These are phyloP conservation scores for Chymomyza amoena DNA, from an alignment of 2,888 invertebrate species.

Conservation along the genomic window DNA sequence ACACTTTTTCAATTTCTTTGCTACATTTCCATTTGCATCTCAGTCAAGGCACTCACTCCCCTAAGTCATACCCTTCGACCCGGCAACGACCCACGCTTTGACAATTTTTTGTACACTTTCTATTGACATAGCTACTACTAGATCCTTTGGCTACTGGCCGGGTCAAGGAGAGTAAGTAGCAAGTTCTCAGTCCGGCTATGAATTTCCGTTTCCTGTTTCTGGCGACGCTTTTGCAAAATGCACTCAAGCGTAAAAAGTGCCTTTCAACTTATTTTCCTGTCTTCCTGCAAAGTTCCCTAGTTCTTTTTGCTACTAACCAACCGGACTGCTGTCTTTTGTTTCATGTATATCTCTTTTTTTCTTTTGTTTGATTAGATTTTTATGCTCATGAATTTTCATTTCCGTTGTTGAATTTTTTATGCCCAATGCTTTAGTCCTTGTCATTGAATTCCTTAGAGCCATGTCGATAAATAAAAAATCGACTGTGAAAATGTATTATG, in stretches of 20 bases:
- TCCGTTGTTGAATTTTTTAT: conserved; percentile 51
- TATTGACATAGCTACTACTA: conserved; percentile 52
- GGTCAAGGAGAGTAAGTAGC: neutral
- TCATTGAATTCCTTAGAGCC: conserved; percentile 40
- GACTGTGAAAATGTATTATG: neutral
- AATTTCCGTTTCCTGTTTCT: conserved; percentile 68
- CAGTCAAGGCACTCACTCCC: conserved; percentile 37
- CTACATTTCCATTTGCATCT: conserved; percentile 54
- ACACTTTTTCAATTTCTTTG: conserved; percentile 56
- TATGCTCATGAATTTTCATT: conserved; percentile 66
- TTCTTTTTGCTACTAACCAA: conserved; percentile 29
- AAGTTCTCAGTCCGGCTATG: conserved; percentile 52
- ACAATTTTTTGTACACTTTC: conserved; percentile 23
- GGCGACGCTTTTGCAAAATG: conserved; percentile 52
- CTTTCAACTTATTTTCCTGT: conserved; percentile 66
- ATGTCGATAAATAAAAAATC: conserved; percentile 18
- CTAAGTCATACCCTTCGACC: neutral
- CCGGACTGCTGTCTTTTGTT: conserved; percentile 40
- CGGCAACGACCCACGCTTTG: neutral
- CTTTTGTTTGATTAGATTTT: conserved; percentile 60
- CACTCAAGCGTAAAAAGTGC: conserved; percentile 69
- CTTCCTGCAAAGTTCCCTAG: conserved; percentile 35
- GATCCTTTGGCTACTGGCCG: neutral
- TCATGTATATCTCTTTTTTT: conserved; percentile 42
- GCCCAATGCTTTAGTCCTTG: conserved; percentile 29